Evolutionary conservation across 2,113 vertebrate genomes (phyloP).

Genomic region (Calidris pygmaea): DNA sequence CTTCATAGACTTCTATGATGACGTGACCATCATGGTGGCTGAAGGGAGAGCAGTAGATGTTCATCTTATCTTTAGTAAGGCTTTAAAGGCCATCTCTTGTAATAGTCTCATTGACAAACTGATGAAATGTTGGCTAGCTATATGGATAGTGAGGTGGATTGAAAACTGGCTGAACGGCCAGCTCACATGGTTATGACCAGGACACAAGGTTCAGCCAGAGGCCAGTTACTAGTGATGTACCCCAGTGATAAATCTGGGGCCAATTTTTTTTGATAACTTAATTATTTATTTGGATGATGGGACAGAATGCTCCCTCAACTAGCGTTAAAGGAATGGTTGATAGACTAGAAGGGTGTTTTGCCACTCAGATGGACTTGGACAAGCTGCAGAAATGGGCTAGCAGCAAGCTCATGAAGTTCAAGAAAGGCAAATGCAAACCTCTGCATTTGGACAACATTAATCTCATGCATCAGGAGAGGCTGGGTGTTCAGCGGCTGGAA

Average conservation of each 20-base stretch:
- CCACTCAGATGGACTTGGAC: background rate
- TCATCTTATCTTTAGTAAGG: background rate
- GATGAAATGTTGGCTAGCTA: background rate
- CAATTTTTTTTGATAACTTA: background rate
- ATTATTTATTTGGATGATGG: background rate
- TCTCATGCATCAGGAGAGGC: rapidly evolving
- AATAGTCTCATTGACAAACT: background rate
- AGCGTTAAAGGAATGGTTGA: background rate
- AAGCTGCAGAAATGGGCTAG: background rate
- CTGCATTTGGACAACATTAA: background rate
- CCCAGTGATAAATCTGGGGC: background rate
- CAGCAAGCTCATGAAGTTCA: background rate
- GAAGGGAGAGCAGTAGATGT: background rate
- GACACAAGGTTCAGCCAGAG: background rate
- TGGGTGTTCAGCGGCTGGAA: background rate
- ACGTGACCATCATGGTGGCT: background rate
- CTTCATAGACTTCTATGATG: background rate
- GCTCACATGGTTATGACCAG: background rate
- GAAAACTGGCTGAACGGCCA: background rate
- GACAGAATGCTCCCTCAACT: background rate
- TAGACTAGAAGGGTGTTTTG: background rate
- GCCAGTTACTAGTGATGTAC: background rate
- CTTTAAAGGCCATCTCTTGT: background rate
- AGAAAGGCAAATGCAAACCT: background rate
- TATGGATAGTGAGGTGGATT: background rate